Conservation (phyloP, 1,140 invertebrate species). For the Apis florea region DNA sequence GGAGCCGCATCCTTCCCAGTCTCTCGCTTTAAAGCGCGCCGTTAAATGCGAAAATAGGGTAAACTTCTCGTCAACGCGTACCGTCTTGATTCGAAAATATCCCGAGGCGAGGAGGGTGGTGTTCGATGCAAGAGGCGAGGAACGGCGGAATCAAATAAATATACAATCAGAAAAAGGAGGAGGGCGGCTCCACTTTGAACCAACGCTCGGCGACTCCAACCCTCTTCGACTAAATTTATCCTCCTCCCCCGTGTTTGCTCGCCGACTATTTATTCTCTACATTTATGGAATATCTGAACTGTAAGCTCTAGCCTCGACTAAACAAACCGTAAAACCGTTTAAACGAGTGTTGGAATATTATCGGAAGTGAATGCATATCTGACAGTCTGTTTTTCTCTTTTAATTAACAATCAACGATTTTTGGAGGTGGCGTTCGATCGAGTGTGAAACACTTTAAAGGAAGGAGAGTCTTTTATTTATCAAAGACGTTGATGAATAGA, state of each 20-base stretch:
- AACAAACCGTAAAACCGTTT: neutral
- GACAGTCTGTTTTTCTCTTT: no score
- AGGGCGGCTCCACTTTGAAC: slow-evolving; percentile 43
- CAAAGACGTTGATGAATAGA: no score
- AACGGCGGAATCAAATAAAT: slow-evolving; percentile 58
- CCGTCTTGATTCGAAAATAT: neutral
- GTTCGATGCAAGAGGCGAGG: neutral
- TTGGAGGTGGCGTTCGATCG: no score
- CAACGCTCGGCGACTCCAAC: neutral
- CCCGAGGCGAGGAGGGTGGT: neutral
- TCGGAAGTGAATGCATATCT: no score
- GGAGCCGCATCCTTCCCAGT: neutral
- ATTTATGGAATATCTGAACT: slow-evolving; percentile 48
- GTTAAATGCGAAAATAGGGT: slow-evolving; percentile 13
- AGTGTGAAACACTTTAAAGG: no score
- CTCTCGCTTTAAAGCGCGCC: neutral
- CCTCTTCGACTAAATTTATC: slow-evolving; percentile 42
- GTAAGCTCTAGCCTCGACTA: neutral
- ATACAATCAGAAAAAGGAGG: slow-evolving; percentile 49
- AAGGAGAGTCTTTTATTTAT: no score
- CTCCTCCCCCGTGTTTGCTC: slow-evolving; percentile 37
- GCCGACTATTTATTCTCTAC: slow-evolving; percentile 56
- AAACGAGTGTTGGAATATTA: slow-evolving; percentile 6
- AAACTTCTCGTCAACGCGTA: neutral
- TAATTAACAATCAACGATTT: no score